Base-by-base conservation (phyloP, 53 echinoderm and acorn worm species). In the Arbacia lixula region DNA sequence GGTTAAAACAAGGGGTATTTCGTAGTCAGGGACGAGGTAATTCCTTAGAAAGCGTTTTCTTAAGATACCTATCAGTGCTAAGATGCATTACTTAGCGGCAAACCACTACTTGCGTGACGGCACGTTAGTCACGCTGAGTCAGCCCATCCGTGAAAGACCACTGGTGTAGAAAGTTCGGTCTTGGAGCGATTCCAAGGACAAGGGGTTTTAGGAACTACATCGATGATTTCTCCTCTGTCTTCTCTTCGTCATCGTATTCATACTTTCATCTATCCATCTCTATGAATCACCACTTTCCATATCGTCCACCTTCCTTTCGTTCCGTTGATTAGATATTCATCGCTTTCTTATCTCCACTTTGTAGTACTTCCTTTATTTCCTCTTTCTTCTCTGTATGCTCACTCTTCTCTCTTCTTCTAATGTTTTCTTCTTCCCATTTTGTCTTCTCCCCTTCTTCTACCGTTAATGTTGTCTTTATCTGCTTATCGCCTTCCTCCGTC, bases 11-110 rank as follows among this genome's bases (percentile, higher is more conserved):
- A 43, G 26, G n/a, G n/a, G n/a, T n/a, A n/a, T n/a, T n/a, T n/a
- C n/a, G n/a, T n/a, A n/a, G n/a, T n/a, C n/a, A n/a, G n/a, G n/a
- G n/a, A n/a, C n/a, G n/a, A n/a, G n/a, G n/a, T n/a, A 69, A 25
- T 69, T 40, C 69, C 22, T 66, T 69, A 69, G 26, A 28, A 69
- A 69, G 69, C 69, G 43, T 12, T 63, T 34, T 63, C 63, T 63
- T 20, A 16, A 63, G 33, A 63, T 31, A 31, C 38, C 38, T 66
- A 10, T 37, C 38, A 21, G 9, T 38, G 66, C 38, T 12, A 14
- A 10, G 16, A 20, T 37, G 38, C 10, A 17, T 4, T 66, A 37
- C 66, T 66, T 37, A 37, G 24, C 20, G 12, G 66, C 16, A 66
- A 66, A 19, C 5, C 63, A 32, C 25, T 21, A 26, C 24, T 22